phyloP scores from a whole-genome alignment of 2,888 invertebrate species.

The Horisme vitalbata region DNA sequence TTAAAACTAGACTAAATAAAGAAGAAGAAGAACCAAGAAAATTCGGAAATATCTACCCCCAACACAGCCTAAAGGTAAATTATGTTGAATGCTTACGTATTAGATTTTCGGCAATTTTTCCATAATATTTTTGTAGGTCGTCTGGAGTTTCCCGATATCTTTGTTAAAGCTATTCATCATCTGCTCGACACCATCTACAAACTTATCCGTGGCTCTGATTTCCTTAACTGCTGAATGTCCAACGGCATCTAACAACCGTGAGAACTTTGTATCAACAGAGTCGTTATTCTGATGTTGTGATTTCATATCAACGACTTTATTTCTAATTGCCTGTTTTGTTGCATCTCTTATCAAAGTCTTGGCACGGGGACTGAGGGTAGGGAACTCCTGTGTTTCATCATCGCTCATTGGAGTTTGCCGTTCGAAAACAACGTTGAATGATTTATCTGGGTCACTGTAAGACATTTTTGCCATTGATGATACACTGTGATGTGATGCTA shows the following conservation, averaged over 20 bases:
- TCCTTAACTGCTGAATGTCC: slow-evolving; percentile 32
- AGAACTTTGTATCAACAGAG: slow-evolving; percentile 7
- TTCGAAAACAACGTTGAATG: slow-evolving; percentile 35
- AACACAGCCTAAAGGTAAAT: no score
- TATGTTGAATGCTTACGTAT: no score
- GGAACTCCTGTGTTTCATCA: slow-evolving; percentile 21
- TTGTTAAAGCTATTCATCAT: slow-evolving; percentile 41
- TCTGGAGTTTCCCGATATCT: slow-evolving; percentile 40
- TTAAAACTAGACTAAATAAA: no score
- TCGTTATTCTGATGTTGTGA: neutral
- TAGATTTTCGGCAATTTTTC: slow-evolving; percentile 39
- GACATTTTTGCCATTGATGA: neutral
- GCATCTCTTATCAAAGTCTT: slow-evolving; percentile 7
- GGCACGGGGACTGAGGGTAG: neutral
- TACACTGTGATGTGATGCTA: no score
- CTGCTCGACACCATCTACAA: slow-evolving; percentile 43
- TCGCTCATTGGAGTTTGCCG: slow-evolving; percentile 26
- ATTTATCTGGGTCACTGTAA: slow-evolving; percentile 22
- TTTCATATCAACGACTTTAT: slow-evolving; percentile 3
- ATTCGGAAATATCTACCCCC: no score
- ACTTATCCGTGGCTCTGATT: slow-evolving; percentile 42
- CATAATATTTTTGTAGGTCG: slow-evolving; percentile 34
- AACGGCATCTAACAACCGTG: slow-evolving; percentile 11
- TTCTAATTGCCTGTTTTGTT: slow-evolving; percentile 4
- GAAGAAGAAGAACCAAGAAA: no score